Conservation (phyloP, 2,888 invertebrate species). For the Odontomyia ornata region DNA sequence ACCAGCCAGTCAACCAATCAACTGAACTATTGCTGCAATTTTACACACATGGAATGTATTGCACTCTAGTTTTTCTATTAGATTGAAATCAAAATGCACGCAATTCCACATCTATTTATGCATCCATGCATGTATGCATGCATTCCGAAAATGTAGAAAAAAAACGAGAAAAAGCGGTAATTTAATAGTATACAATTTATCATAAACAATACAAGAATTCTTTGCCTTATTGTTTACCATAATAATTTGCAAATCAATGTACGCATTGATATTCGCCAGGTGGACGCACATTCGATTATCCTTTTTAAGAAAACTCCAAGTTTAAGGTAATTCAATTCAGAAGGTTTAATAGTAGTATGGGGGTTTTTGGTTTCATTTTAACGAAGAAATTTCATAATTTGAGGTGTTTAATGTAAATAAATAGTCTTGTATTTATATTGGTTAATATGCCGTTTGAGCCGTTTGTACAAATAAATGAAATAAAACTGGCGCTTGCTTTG, state of each 20-base stretch:
- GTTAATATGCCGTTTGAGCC: too few relatives aligned
- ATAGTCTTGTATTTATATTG: too few relatives aligned
- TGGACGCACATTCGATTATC: not conserved
- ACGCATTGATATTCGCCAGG: not conserved
- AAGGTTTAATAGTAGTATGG: too few relatives aligned
- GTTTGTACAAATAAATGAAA: too few relatives aligned
- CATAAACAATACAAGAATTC: slow-evolving; percentile 20
- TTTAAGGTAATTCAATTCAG: too few relatives aligned
- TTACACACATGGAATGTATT: slow-evolving; percentile 12
- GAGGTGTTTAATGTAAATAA: too few relatives aligned
- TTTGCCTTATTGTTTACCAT: slow-evolving; percentile 30
- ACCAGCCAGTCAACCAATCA: slow-evolving; percentile 28
- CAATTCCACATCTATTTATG: slow-evolving; percentile 6
- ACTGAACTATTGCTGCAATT: slow-evolving; percentile 23
- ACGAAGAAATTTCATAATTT: too few relatives aligned
- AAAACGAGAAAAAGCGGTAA: not conserved
- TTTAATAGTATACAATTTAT: slow-evolving; percentile 12
- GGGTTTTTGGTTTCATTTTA: too few relatives aligned
- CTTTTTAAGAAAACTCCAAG: too few relatives aligned
- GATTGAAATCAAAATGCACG: slow-evolving; percentile 25
- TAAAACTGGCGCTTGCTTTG: too few relatives aligned
- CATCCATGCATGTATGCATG: slow-evolving; percentile 4
- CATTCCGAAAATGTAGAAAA: not conserved
- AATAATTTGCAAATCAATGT: slow-evolving; percentile 25
- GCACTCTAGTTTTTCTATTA: slow-evolving; percentile 11